Conservation (phyloP, 1,140 invertebrate genomes). For the Paralvinella palmiformis region DNA sequence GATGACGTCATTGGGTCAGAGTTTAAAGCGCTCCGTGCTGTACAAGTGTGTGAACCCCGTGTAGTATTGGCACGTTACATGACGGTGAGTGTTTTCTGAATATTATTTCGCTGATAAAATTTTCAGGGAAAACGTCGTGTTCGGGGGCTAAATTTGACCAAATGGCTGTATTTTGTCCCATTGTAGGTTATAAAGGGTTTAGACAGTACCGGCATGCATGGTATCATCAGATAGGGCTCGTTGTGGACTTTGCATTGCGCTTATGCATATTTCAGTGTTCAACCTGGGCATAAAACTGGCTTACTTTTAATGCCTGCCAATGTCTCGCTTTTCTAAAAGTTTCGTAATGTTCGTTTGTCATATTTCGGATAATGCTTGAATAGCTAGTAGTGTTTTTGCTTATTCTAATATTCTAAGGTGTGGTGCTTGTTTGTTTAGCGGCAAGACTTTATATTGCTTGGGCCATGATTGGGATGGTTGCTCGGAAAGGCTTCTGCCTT, state of each 20-base stretch:
- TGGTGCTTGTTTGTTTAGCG: too few species aligned
- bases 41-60: constrained; percentile 49
- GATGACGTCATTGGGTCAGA: constrained; percentile 34
- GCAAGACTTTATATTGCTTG: too few species aligned
- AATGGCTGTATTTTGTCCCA: constrained; percentile 20
- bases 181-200: constrained; percentile 23
- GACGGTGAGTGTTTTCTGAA: constrained; percentile 57
- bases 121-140: constrained; percentile 48
- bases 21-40: constrained; percentile 35
- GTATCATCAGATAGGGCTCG: constrained; percentile 13
- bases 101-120: constrained; percentile 57
- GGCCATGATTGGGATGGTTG: too few species aligned
- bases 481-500: too few species aligned
- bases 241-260: constrained; percentile 24
- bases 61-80: constrained; percentile 54
- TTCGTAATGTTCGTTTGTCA: too few species aligned
- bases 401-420: too few species aligned
- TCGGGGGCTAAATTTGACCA: constrained; percentile 21
- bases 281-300: background rate
- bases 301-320: background rate
- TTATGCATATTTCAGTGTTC: constrained; percentile 27
- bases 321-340: too few species aligned
- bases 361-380: too few species aligned
- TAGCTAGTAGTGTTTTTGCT: too few species aligned
- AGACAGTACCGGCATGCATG: constrained; percentile 23